Percentiles rank a stretch among this genome's conserved stretches.
Evolutionary conservation across 37 sponge, comb jelly and placozoan genomes (phyloP).

Genomic region (Crambe crambe): DNA sequence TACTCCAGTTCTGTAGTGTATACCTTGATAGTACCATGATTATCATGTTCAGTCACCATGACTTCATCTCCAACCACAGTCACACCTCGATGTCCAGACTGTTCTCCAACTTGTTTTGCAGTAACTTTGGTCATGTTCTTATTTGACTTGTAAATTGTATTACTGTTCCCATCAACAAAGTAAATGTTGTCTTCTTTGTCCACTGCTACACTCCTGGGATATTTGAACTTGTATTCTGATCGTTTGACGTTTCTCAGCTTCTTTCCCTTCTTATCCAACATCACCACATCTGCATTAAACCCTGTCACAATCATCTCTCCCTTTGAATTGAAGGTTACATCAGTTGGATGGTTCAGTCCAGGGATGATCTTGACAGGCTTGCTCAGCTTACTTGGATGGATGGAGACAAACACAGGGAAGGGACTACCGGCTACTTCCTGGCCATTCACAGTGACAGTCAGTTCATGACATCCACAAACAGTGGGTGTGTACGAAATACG

Average conservation of each 20-base stretch:
- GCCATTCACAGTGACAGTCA: conserved; percentile 49
- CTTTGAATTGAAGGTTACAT: conserved; percentile 4
- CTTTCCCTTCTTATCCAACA: conserved; percentile 10
- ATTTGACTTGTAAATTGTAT: conserved; percentile 4
- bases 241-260: background rate
- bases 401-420: conserved; percentile 24
- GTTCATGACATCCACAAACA: conserved; percentile 39
- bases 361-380: background rate
- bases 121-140: background rate
- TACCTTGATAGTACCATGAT: background rate
- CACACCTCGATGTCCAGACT: background rate
- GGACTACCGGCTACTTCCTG: conserved; percentile 66
- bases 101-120: background rate
- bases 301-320: conserved; percentile 15
- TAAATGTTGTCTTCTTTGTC: conserved; percentile 38
- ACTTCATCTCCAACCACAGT: conserved; percentile 14
- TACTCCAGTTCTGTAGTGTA: conserved; percentile 2
- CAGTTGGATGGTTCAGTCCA: background rate
- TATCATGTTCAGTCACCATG: conserved; percentile 27
- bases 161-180: background rate
- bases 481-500: conserved; percentile 54
- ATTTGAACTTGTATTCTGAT: background rate
- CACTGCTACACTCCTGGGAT: conserved; percentile 4
- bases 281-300: background rate
- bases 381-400: background rate